phyloP scores from a whole-genome alignment of 2,797 vertebrate genomes.

The Protonibea diacanthus region DNA sequence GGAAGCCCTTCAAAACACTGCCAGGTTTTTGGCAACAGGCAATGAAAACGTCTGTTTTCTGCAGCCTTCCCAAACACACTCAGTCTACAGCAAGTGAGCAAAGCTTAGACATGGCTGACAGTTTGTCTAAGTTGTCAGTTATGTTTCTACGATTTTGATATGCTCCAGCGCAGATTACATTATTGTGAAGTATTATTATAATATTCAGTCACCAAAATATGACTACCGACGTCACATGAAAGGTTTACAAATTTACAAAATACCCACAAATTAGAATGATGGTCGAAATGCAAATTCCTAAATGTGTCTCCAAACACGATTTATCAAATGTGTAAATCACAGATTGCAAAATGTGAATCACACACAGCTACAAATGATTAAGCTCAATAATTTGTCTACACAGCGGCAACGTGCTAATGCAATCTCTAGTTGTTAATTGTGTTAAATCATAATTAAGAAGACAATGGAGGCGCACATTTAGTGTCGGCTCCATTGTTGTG shows the following conservation, averaged over 20 bases:
- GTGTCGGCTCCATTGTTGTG: conserved; percentile 55
- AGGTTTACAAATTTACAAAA: background rate
- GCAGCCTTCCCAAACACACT: background rate
- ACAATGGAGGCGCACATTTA: conserved; percentile 60
- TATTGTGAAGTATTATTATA: conserved; percentile 16
- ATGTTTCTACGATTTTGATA: conserved; percentile 11
- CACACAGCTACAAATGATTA: conserved; percentile 39
- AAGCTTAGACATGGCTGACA: background rate
- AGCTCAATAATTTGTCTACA: conserved; percentile 49
- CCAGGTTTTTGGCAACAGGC: conserved; percentile 46
- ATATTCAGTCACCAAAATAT: conserved; percentile 7
- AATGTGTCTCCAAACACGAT: conserved; percentile 21
- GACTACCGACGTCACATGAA: background rate
- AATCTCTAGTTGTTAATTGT: conserved; percentile 67
- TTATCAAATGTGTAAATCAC: conserved; percentile 46
- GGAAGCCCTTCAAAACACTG: conserved; percentile 53
- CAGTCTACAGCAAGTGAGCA: background rate
- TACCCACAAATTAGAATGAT: conserved; percentile 9
- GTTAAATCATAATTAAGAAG: conserved; percentile 68
- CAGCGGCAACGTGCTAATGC: conserved; percentile 40
- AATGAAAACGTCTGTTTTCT: conserved; percentile 30
- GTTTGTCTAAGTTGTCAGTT: too few relatives aligned
- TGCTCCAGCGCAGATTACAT: conserved; percentile 17
- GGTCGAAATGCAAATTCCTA: conserved; percentile 15
- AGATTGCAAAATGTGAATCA: conserved; percentile 51